Evolutionary conservation across 2,797 vertebrate genomes (phyloP), one percentile per base, ranked within the genome.

Genomic region (Semaprochilodus insignis): DNA sequence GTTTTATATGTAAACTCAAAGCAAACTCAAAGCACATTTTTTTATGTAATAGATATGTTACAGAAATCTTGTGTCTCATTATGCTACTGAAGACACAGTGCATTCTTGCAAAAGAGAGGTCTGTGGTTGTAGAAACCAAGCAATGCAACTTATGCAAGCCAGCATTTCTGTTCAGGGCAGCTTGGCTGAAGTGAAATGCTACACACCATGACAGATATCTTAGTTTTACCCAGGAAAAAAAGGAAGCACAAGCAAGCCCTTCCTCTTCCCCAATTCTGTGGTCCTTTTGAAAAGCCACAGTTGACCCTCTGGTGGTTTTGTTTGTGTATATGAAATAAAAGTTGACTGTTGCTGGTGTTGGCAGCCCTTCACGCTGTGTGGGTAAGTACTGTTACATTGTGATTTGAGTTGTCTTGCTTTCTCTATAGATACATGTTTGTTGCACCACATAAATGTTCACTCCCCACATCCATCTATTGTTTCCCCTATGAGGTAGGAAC

Each of bases 131-230:
- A 77, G 87, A 86, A 74, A 90, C 90, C 70, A 88, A 90, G 82
- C 59, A 81, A 82, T 80, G 77, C 88, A 84, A 82, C 83, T 87
- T 90, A 91, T 90, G 81, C 91, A 91, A 93, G 89, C 87, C 87
- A 36, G 31, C 88, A 91, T 91, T 91, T 88, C 62, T 87, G 72
- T 90, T 87, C 88, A 91, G 87, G 85, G 88, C 85, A 87, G 83
- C 72, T 87, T 89, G 88, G 90, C 84, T 87, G 85, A 65, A 72
- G 80, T 34, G 25, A 36, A 67, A 21, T 88, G 86, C 90, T 91
- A 90, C 89, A 89, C 87, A 89, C 80, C 83, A 81, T 88, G 89
- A 0, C 55, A 17, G 10, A 76, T 70, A 70, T 85, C 86, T 82
- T 85, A 88, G 79, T 0, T 14, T 66, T 75, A 85, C 85, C 70